Percentiles rank a stretch among this genome's conserved stretches.
phyloP scores from a whole-genome alignment of 2,113 vertebrate genomes.

The Cephalopholis sonnerati region DNA sequence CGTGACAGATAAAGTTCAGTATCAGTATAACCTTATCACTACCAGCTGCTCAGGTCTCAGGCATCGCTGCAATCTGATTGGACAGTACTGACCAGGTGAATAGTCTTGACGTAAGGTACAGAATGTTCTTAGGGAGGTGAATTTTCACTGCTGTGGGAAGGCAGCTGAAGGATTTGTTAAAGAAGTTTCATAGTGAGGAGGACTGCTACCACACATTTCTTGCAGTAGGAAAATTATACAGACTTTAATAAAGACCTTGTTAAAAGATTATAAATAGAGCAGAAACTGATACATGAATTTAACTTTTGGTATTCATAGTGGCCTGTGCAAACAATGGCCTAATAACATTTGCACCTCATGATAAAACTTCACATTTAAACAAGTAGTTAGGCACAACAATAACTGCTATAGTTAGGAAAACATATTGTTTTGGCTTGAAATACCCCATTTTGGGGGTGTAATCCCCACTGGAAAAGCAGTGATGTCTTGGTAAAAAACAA shows the following conservation, averaged over 20 bases:
- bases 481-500: no score
- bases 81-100: constrained; percentile 40
- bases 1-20: constrained; percentile 46
- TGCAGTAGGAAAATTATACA: not conserved
- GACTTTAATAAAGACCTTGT: not conserved
- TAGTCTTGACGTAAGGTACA: not conserved
- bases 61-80: constrained; percentile 8
- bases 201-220: not conserved
- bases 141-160: constrained; percentile 2
- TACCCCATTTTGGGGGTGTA: no score
- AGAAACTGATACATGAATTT: not conserved
- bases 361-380: no score
- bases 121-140: constrained; percentile 29
- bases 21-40: constrained; percentile 63
- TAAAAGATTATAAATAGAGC: not conserved
- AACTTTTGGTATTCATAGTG: not conserved
- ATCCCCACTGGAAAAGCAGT: no score
- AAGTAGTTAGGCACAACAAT: no score
- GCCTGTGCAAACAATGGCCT: no score
- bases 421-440: no score
- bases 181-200: not conserved
- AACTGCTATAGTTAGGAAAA: no score
- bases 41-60: constrained; percentile 73
- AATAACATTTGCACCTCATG: no score
- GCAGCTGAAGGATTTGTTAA: not conserved